Base-by-base conservation (phyloP, 2,113 vertebrate genomes). In the Lutjanus erythropterus region DNA sequence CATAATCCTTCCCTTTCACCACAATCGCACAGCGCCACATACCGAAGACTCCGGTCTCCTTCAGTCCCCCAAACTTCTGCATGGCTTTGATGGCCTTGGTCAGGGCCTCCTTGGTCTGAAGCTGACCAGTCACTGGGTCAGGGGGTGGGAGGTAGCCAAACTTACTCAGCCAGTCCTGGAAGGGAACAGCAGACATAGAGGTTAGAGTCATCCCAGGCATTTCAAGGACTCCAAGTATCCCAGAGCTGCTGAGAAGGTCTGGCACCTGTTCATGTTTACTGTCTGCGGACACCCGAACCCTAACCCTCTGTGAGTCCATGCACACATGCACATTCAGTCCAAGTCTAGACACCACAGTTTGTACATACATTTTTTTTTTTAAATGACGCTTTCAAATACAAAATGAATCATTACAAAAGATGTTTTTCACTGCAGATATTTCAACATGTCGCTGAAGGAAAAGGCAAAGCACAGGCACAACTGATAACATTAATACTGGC, bases 131-230 rank as follows among this genome's bases (percentile, higher is more conserved):
- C n/a, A 95, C 86, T 0, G 97, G 96, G 76, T 97, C 97, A 0
- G 96, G 89, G 0, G 96, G 96, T 0, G 97, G 97, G 90, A 99
- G 96, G 86, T 99, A 99, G 27, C 98, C 98, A 37, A 99, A 99
- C 86, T 93, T 97, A 41, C 91, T 98, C 93, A 99, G 94, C 98
- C 98, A 99, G 84, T 98, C 97, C 98, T 99, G 91, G 35, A 71
- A 61, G 52, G 70, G 66, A 82, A 92, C 49, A 60, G 66, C 1
- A 68, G 62, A 87, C 47, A 62, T 27, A 65, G 8, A 55, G 62
- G 75, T 52, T 85, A 52, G 21, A 1, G 47, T 75, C 62, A 78
- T 50, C 19, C 6, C 18, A 72, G 55, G 61, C 56, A 89, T 86
- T 76, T 78, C 44, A 85, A 68, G 6, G 59, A 62, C 66, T 89